A percentile compares a stretch with the other conserved stretches of the same genome.
phyloP scores from a whole-genome alignment of 2,113 vertebrate genomes.

The Menura novaehollandiae region DNA sequence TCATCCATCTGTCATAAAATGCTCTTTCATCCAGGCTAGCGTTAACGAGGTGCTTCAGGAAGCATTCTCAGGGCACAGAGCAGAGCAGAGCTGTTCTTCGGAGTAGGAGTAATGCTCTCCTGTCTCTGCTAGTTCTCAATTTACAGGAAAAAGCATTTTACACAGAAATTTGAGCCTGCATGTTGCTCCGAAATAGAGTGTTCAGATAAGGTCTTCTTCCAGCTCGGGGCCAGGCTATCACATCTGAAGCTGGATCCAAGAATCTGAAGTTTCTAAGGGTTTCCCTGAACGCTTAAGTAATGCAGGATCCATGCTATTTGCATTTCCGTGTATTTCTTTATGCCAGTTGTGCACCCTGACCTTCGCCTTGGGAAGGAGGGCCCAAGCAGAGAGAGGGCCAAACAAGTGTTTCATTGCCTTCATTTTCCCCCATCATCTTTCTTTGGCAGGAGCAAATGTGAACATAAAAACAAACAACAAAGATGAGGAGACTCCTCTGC shows the following conservation, averaged over 20 bases:
- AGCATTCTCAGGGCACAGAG: neutral
- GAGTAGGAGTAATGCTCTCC: neutral
- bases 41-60: neutral
- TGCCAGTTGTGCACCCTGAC: neutral
- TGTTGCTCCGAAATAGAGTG: neutral
- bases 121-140: neutral
- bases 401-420: neutral
- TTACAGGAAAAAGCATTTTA: neutral
- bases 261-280: neutral
- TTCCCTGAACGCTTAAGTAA: neutral
- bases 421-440: neutral
- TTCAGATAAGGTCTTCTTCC: neutral
- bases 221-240: neutral
- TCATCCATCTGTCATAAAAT: neutral
- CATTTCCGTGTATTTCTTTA: neutral
- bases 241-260: neutral
- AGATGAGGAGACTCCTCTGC: conserved; percentile 87
- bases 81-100: neutral
- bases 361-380: neutral
- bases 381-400: neutral
- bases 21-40: neutral
- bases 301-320: neutral
- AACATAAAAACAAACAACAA: conserved; percentile 81
- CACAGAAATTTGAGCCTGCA: neutral
- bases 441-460: conserved; percentile 82